Conservation (phyloP, 92 coral and sea anemone species). For the Actinernus sp. region DNA sequence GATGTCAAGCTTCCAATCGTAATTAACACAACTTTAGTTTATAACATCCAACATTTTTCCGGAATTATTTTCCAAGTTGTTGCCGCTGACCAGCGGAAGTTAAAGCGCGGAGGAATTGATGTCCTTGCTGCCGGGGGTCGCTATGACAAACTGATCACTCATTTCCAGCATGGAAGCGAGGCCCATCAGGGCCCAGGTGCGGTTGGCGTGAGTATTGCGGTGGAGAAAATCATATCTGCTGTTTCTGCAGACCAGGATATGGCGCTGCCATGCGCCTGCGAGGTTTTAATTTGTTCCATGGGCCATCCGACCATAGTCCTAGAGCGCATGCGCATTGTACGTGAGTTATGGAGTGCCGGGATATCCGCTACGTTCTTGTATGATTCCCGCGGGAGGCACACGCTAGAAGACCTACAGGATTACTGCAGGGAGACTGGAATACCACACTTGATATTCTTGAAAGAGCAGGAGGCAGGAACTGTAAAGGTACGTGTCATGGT, state of each 20-base stretch:
- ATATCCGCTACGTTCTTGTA: conserved; percentile 79
- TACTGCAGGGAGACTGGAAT: conserved; percentile 81
- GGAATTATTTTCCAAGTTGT: conserved; percentile 97
- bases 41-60: conserved; percentile 87
- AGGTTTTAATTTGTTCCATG: conserved; percentile 88
- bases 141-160: conserved; percentile 85
- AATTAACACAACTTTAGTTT: conserved; percentile 76
- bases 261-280: conserved; percentile 65
- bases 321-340: conserved; percentile 88
- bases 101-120: conserved; percentile 90
- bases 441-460: conserved; percentile 84
- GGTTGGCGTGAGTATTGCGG: conserved; percentile 91
- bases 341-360: conserved; percentile 77
- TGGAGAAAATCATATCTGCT: conserved; percentile 84
- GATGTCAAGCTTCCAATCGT: conserved; percentile 72
- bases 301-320: conserved; percentile 75
- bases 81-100: conserved; percentile 89
- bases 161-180: conserved; percentile 78
- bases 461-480: conserved; percentile 83
- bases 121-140: conserved; percentile 98
- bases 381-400: conserved; percentile 58
- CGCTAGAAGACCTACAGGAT: conserved; percentile 82
- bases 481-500: conserved; percentile 82
- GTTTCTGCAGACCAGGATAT: conserved; percentile 62
- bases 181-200: conserved; percentile 76